Conservation (phyloP, 2,888 invertebrate species). For the Neoaliturus tenellus region DNA sequence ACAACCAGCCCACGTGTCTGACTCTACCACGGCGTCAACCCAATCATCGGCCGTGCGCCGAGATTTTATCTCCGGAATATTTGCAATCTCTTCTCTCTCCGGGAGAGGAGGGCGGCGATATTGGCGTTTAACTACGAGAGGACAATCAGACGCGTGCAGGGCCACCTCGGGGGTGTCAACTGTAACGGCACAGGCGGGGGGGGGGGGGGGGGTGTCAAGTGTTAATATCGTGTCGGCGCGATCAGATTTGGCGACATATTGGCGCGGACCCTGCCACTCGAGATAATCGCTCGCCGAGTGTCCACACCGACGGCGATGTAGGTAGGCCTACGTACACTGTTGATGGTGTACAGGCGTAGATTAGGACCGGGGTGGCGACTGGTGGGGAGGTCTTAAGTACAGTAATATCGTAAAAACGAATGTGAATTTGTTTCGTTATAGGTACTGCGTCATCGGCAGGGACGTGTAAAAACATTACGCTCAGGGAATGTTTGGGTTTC, state of each 20-base stretch:
- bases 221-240: slow-evolving; percentile 37
- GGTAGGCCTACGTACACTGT: no score
- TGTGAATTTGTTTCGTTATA: no score
- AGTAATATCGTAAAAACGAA: no score
- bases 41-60: not conserved
- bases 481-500: no score
- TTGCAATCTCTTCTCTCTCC: not conserved
- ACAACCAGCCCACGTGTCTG: not conserved
- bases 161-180: no score
- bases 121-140: slow-evolving; percentile 12
- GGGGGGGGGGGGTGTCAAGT: not conserved
- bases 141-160: not conserved
- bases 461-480: no score
- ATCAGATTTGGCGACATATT: slow-evolving; percentile 47
- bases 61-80: slow-evolving; percentile 12
- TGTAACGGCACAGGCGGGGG: no score
- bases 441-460: no score
- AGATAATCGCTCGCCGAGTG: slow-evolving; percentile 5
- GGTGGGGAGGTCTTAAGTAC: no score
- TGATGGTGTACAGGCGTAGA: no score
- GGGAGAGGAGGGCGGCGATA: not conserved
- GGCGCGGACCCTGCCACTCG: not conserved
- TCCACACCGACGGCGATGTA: not conserved
- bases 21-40: no score
- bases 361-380: no score